These are phyloP conservation scores for Ptilonorhynchus violaceus DNA, from an alignment of 2,113 vertebrate genomes.

Conservation along the genomic window DNA sequence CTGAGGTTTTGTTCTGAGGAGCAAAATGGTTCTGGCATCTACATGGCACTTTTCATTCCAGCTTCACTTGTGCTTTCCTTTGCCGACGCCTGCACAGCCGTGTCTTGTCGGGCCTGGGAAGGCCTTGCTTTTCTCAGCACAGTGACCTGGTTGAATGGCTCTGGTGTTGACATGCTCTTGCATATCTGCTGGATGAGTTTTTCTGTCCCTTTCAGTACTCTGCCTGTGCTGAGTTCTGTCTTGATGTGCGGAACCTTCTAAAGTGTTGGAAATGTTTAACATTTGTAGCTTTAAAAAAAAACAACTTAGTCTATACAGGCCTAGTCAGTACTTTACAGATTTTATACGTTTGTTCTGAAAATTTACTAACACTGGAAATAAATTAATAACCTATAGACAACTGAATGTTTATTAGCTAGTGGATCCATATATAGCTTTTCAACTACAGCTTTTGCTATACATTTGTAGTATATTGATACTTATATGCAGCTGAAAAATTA, in stretches of 20 bases:
- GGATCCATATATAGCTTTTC: neutral
- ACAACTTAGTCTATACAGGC: neutral
- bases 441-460: neutral
- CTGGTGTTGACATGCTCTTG: neutral
- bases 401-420: neutral
- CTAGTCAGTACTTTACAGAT: neutral
- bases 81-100: neutral
- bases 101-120: neutral
- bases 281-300: neutral
- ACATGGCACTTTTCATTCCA: neutral
- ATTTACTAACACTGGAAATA: neutral
- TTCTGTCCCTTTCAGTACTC: neutral
- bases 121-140: neutral
- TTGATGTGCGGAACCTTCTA: neutral
- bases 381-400: neutral
- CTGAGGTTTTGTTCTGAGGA: neutral
- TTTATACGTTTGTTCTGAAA: neutral
- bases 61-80: neutral
- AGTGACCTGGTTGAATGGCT: neutral
- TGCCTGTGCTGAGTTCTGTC: neutral
- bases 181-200: neutral
- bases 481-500: neutral
- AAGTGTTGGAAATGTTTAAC: neutral
- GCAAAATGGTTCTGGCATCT: neutral
- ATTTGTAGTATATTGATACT: neutral